A percentile compares a stretch with the other conserved stretches of the same genome.
phyloP scores from a whole-genome alignment of 2,113 vertebrate genomes.

The Edolisoma coerulescens region DNA sequence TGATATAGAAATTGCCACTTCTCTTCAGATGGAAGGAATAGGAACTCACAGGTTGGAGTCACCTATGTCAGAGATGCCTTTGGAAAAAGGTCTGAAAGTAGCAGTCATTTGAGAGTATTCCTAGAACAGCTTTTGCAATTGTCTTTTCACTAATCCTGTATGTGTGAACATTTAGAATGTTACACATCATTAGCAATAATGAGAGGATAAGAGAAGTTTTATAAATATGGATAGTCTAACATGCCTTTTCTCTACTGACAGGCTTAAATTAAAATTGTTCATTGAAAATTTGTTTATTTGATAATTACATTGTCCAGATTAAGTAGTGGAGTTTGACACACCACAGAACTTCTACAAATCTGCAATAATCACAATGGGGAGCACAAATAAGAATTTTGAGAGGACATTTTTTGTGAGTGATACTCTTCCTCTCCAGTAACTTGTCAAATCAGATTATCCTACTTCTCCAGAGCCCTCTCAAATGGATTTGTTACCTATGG shows the following conservation, averaged over 20 bases:
- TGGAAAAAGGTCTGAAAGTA: background rate
- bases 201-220: background rate
- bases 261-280: background rate
- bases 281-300: background rate
- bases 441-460: constrained; percentile 26
- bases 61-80: background rate
- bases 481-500: background rate
- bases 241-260: background rate
- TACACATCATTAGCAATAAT: background rate
- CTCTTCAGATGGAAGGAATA: background rate
- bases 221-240: background rate
- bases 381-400: background rate
- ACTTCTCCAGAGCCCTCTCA: constrained; percentile 28
- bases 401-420: background rate
- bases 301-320: constrained; percentile 2
- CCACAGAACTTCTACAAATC: background rate
- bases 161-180: background rate
- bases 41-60: background rate
- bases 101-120: background rate
- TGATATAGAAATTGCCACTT: background rate
- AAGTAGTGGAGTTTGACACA: background rate
- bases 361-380: background rate
- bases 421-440: constrained; percentile 5
- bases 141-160: background rate
- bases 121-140: background rate